phyloP scores from a whole-genome alignment of 30 jellyfish, hydroid and myxozoan species.

The Euphysa ruthae region DNA sequence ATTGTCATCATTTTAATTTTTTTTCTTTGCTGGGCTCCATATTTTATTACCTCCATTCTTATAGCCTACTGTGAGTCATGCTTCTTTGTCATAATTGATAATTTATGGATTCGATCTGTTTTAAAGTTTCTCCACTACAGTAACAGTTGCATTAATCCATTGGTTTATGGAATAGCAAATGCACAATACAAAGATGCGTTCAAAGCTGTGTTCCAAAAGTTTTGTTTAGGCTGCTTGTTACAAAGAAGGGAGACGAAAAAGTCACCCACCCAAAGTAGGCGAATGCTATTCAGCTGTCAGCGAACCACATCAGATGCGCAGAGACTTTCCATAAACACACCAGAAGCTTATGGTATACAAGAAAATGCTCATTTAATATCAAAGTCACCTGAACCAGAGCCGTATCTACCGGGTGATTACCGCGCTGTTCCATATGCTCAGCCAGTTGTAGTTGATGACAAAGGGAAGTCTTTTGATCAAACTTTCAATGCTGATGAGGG shows the following conservation, averaged over 20 bases:
- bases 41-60: constrained; percentile 45
- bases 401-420: constrained; percentile 21
- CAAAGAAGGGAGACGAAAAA: too few relatives aligned
- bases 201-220: constrained; percentile 44
- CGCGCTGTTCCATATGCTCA: constrained; percentile 23
- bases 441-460: neutral
- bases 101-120: constrained; percentile 70
- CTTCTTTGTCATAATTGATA: constrained; percentile 13
- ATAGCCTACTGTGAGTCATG: constrained; percentile 38
- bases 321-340: neutral
- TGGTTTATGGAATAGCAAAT: constrained; percentile 77
- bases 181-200: constrained; percentile 89
- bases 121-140: constrained; percentile 76
- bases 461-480: neutral
- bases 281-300: constrained; percentile 1
- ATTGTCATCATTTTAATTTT: constrained; percentile 51
- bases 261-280: neutral
- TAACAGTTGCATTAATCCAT: constrained; percentile 86
- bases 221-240: constrained; percentile 37
- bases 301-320: neutral
- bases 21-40: constrained; percentile 86
- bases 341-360: neutral
- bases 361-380: too few relatives aligned
- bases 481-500: constrained; percentile 2
- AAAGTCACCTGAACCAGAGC: too few relatives aligned